Base-by-base conservation (phyloP, 1,140 invertebrate species). In the Carcinoscorpius rotundicauda region DNA sequence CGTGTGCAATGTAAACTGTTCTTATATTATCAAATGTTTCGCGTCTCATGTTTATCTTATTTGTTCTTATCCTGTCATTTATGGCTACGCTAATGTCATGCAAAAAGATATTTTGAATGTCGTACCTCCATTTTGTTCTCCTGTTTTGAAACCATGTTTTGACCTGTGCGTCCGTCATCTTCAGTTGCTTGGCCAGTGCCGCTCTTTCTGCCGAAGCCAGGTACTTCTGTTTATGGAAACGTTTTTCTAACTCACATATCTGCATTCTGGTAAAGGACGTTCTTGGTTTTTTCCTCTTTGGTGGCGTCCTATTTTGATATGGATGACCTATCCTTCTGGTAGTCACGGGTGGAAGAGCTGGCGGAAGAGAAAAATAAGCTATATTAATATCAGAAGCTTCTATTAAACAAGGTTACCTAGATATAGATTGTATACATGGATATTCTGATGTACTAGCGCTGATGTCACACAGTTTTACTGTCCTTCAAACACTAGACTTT, bases 101-200 rank as follows among this genome's bases (percentile, higher is more conserved):
- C 29, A 29, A n/a, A n/a, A n/a, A 29, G 29, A 29, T 29, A 29
- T 29, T 29, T 29, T 2, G 4, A 63, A 4, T 51, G 68, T 66
- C 83, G 83, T 78, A 96, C 92, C 95, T 93, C 95, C 95, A 98
- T 79, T 98, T 98, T 63, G 96, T 98, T 70, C 96, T 81, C 72
- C 96, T 80, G 74, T 97, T 97, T 77, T 99, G 96, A 78, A 98
- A 96, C 92, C 92, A 96, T 58, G 92, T 96, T 78, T 96, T 98
- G 65, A 98, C 96, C 79, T 99, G 97, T 0, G 96, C 96, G 77
- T 99, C 97, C 4, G 94, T 98, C 95, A 99, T 98, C 80, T 98
- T 97, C 63, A 98, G 81, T 4, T 88, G 87, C 76, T 97, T 95
- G 3, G 96, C 96, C 11, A 99, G 78, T 0, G 89, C 86, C 0